Percentiles rank a stretch among this genome's conserved stretches.
phyloP scores from a whole-genome alignment of 1,140 invertebrate genomes.

The Goniozus legneri region DNA sequence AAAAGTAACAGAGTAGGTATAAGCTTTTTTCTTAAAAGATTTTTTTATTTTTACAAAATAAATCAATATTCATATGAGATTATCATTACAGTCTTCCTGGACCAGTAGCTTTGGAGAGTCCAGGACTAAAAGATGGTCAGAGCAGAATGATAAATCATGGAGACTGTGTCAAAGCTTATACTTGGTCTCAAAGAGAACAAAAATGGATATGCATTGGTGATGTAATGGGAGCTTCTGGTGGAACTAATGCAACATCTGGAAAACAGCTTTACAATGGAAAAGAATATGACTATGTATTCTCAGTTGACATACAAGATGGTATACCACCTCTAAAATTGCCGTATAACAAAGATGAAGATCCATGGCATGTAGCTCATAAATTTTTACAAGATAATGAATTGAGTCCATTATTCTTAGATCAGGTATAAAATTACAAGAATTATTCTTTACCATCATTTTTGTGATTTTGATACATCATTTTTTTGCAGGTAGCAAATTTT shows the following conservation, averaged over 20 bases:
- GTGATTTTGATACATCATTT: background rate
- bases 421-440: slow-evolving; percentile 59
- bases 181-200: slow-evolving; percentile 68
- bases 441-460: background rate
- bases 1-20: slow-evolving; percentile 73
- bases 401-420: slow-evolving; percentile 83
- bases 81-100: slow-evolving; percentile 65
- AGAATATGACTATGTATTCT: slow-evolving; percentile 95
- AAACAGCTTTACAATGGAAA: slow-evolving; percentile 81
- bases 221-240: slow-evolving; percentile 76
- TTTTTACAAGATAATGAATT: slow-evolving; percentile 88
- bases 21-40: background rate
- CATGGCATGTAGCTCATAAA: slow-evolving; percentile 84
- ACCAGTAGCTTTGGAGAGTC: slow-evolving; percentile 68
- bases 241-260: slow-evolving; percentile 60
- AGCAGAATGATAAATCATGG: slow-evolving; percentile 79
- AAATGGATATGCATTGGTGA: slow-evolving; percentile 88
- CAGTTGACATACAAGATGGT: slow-evolving; percentile 89
- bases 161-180: slow-evolving; percentile 71
- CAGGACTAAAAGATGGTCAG: slow-evolving; percentile 81
- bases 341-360: slow-evolving; percentile 86
- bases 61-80: slow-evolving; percentile 9
- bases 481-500: slow-evolving; percentile 84
- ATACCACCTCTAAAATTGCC: slow-evolving; percentile 85
- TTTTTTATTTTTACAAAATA: background rate